Evolutionary conservation across 2,113 vertebrate species (phyloP), one percentile per base, ranked within the genome.

Genomic region (Pelvicachromis taeniatus): DNA sequence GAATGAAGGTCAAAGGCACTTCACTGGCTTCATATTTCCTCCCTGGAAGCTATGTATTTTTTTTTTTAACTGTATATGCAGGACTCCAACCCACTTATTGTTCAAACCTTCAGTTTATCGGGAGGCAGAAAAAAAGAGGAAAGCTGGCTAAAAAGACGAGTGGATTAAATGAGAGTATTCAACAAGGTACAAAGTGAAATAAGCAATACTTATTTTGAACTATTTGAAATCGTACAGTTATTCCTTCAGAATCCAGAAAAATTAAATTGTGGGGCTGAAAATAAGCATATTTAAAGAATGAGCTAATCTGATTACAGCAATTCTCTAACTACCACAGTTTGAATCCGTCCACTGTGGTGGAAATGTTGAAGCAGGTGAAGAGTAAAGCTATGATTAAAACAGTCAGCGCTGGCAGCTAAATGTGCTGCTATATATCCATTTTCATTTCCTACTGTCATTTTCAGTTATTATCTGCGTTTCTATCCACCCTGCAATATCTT

Each of bases 351-450:
- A 84, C 40, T 53, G 58, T 4, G 11, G 9, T 63, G 33, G n/a
- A 80, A 77, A 77, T 45, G 50, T 56, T 52, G 58, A 54, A 70
- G 48, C 33, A 35, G 13, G 56, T n/a, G 50, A 9, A 9, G 77
- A 83, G 59, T 50, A 38, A 79, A 13, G 63, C 73, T 80, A 52
- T 19, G 70, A 91, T 89, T 90, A 61, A 86, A 91, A 83, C 80
- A 85, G 59, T 59, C 63, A 58, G 31, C 16, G 85, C 54, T 38
- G 23, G 40, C 59, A 40, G 53, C 82, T 77, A 53, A 82, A 88
- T 82, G 40, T 9, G 40, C 21, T 63, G 54, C 38, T 78, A 29
- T 70, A 16, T 21, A 50, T 84, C 58, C 75, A 23, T 68, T 87
- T 75, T 78, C 9, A 87, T 87, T 73, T 35, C 17, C 63, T 19